Evolutionary conservation across 1,140 invertebrate species (phyloP).

Genomic region (Pectinophora gossypiella): DNA sequence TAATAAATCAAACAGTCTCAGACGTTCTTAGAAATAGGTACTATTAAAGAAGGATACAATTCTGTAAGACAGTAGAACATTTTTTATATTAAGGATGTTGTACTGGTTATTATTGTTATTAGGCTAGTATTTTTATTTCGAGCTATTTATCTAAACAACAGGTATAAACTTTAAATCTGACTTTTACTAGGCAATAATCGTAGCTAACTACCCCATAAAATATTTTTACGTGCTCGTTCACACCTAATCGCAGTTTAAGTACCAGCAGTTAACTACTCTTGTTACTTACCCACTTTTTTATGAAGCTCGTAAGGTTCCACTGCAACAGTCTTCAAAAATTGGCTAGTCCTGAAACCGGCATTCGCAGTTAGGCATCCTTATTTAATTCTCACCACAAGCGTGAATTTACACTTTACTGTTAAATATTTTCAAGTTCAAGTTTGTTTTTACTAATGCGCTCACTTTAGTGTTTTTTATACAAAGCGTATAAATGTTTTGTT

Average conservation of each 20-base stretch:
- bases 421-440: background rate
- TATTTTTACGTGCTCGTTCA: conserved; percentile 10
- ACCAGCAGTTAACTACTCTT: conserved; percentile 5
- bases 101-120: too few relatives aligned
- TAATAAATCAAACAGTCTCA: too few relatives aligned
- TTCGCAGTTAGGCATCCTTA: conserved; percentile 4
- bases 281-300: conserved; percentile 47
- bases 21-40: too few relatives aligned
- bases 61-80: too few relatives aligned
- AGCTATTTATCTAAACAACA: too few relatives aligned
- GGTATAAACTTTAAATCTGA: too few relatives aligned
- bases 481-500: conserved; percentile 16
- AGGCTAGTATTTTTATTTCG: too few relatives aligned
- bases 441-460: background rate
- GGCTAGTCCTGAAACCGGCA: background rate
- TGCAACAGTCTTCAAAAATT: background rate
- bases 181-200: conserved; percentile 8
- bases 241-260: conserved; percentile 5
- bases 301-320: conserved; percentile 13
- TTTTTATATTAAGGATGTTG: too few relatives aligned
- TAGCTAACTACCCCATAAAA: conserved; percentile 12
- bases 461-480: background rate
- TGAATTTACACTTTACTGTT: background rate
- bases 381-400: conserved; percentile 5
- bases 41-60: too few relatives aligned